phyloP scores from a whole-genome alignment of 2,888 invertebrate species.

The Caenorhabditis plicata region DNA sequence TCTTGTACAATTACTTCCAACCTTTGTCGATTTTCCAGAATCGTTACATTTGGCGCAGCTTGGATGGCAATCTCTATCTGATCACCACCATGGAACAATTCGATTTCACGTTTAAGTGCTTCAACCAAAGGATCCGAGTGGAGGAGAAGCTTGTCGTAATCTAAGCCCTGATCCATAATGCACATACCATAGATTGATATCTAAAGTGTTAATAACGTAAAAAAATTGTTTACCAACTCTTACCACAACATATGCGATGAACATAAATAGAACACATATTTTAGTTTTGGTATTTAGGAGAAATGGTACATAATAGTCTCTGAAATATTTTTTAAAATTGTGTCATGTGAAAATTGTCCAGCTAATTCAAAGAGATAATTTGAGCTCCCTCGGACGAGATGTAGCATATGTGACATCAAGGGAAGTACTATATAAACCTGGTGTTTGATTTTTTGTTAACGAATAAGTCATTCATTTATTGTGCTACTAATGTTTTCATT shows the following conservation, averaged over 20 bases:
- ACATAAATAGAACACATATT: slow-evolving; percentile 75
- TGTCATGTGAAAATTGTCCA: too few species aligned
- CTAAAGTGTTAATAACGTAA: too few species aligned
- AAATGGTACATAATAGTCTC: slow-evolving; percentile 61
- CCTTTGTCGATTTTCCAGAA: slow-evolving; percentile 45
- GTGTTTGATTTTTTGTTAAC: too few species aligned
- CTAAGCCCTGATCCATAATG: slow-evolving; percentile 64
- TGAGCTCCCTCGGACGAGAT: too few species aligned
- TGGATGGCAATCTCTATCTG: slow-evolving; percentile 63
- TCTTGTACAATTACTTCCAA: slow-evolving; percentile 54
- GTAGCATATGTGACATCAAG: too few species aligned
- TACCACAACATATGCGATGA: slow-evolving; percentile 78
- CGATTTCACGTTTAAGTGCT: slow-evolving; percentile 58
- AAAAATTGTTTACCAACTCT: too few species aligned
- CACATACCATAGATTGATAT: slow-evolving; percentile 79
- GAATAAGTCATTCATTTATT: too few species aligned
- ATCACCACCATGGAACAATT: slow-evolving; percentile 64
- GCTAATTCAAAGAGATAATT: too few species aligned
- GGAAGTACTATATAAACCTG: too few species aligned
- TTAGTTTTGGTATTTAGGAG: slow-evolving; percentile 59
- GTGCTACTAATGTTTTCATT: too few species aligned
- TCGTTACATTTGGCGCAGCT: slow-evolving; percentile 57
- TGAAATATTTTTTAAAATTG: slow-evolving; percentile 24
- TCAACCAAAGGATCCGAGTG: slow-evolving; percentile 59
- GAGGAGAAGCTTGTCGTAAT: slow-evolving; percentile 63